Evolutionary conservation across 1,140 invertebrate genomes (phyloP).

Genomic region (Drosophila nigromelanica): DNA sequence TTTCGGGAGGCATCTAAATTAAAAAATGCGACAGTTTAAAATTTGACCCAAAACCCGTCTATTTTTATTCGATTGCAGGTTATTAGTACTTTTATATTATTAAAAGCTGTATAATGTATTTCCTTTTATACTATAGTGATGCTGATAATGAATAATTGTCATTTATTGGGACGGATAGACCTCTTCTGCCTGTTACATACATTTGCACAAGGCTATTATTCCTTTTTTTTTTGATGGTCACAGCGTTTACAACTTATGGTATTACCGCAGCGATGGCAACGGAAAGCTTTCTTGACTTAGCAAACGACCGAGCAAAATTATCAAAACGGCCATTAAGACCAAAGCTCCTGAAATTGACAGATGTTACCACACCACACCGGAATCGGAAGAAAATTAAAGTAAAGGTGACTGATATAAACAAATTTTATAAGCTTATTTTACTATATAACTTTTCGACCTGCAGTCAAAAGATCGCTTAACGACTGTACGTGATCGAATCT

Average conservation of each 20-base stretch:
- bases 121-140: too few relatives aligned
- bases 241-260: neutral
- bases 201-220: too few relatives aligned
- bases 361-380: constrained; percentile 76
- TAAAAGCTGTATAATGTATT: too few relatives aligned
- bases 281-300: constrained; percentile 76
- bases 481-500: constrained; percentile 75
- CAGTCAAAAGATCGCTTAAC: constrained; percentile 75
- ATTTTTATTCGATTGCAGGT: too few relatives aligned
- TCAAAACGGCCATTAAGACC: constrained; percentile 69
- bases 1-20: too few relatives aligned
- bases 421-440: neutral
- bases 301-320: constrained; percentile 69
- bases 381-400: constrained; percentile 81
- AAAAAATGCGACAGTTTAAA: too few relatives aligned
- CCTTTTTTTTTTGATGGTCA: too few relatives aligned
- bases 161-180: too few relatives aligned
- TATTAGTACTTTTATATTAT: too few relatives aligned
- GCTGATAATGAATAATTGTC: too few relatives aligned
- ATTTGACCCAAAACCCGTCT: too few relatives aligned
- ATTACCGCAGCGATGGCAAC: constrained; percentile 62
- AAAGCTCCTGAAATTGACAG: constrained; percentile 76
- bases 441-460: neutral
- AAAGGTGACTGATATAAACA: constrained; percentile 55
- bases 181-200: too few relatives aligned